phyloP scores from a whole-genome alignment of 37 sponge, comb jelly and placozoan species.

The Halichondria panicea region DNA sequence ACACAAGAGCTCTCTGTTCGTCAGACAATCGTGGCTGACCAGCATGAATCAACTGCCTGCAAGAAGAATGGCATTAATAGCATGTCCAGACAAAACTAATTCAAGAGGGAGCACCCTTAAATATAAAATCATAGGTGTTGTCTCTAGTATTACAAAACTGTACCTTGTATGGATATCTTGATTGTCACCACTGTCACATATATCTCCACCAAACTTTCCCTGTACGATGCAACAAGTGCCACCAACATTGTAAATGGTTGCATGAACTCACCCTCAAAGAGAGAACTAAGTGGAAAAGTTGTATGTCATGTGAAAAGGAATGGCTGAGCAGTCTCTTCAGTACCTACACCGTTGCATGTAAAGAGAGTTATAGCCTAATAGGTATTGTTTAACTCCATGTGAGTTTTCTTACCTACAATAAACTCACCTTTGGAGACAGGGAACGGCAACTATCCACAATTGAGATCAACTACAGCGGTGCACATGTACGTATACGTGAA shows the following conservation, averaged over 20 bases:
- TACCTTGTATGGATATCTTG: conserved; percentile 11
- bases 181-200: conserved; percentile 42
- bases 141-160: not conserved
- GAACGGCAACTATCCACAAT: not conserved
- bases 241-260: not conserved
- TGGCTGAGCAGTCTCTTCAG: conserved; percentile 50
- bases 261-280: conserved; percentile 26
- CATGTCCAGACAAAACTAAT: not conserved
- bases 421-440: conserved; percentile 26
- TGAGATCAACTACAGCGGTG: not conserved
- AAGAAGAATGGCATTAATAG: no score
- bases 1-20: conserved; percentile 18
- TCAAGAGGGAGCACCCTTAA: not conserved
- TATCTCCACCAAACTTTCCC: conserved; percentile 26
- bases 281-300: conserved; percentile 41
- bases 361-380: no score
- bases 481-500: not conserved
- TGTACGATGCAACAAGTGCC: not conserved
- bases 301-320: conserved; percentile 31
- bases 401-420: no score
- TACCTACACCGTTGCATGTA: conserved; percentile 30
- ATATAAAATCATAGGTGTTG: not conserved
- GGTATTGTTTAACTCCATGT: no score
- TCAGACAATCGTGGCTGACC: conserved; percentile 28
- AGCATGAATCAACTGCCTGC: conserved; percentile 33